phyloP scores from a whole-genome alignment of 1,140 invertebrate genomes.

The Mizuhopecten yessoensis region DNA sequence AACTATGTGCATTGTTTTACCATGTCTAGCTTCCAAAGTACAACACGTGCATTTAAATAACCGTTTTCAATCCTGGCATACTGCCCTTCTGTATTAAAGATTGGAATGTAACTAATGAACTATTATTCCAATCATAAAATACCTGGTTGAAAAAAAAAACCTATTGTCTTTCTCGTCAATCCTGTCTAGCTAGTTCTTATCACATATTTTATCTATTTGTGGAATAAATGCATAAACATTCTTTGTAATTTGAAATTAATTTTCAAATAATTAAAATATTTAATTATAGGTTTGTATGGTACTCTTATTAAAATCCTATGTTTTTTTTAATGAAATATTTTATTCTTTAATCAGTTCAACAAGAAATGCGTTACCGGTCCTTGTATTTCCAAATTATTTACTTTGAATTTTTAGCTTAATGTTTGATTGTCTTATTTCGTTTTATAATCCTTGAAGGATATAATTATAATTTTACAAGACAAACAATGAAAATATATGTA shows the following conservation, averaged over 20 bases:
- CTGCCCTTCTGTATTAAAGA: background rate
- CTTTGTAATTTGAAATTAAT: background rate
- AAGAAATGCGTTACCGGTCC: background rate
- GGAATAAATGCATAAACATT: background rate
- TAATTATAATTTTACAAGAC: too few species aligned
- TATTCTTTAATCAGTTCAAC: background rate
- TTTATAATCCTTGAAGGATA: too few species aligned
- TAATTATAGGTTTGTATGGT: too few species aligned
- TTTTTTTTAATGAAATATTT: background rate
- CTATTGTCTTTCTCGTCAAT: background rate
- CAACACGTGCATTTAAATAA: background rate
- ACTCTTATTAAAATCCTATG: too few species aligned
- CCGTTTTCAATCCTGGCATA: background rate
- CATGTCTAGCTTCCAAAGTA: background rate
- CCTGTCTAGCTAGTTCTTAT: background rate
- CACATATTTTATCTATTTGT: background rate
- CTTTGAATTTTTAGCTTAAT: background rate
- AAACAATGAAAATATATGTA: too few species aligned
- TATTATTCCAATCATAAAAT: background rate
- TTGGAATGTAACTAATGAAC: background rate
- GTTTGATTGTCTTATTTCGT: too few species aligned
- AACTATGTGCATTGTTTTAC: constrained; percentile 5
- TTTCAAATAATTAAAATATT: too few species aligned
- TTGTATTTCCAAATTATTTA: background rate
- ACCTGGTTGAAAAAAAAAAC: background rate